Base-by-base conservation (phyloP, 2,113 vertebrate species). In the Ictalurus furcatus region DNA sequence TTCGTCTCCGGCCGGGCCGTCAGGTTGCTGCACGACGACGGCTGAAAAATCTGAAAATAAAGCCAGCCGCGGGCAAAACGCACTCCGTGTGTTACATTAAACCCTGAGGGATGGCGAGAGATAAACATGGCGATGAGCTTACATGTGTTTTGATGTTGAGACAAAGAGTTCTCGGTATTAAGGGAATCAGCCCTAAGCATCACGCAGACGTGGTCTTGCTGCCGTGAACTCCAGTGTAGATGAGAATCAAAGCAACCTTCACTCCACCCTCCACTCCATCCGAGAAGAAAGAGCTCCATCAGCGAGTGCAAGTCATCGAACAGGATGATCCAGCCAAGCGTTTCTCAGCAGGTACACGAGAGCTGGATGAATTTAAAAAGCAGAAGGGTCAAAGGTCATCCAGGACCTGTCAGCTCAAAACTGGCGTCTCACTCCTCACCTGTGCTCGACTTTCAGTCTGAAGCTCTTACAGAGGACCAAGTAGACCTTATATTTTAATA, bases 41-140 rank as follows among this genome's bases (percentile, higher is more conserved):
- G 89, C 28, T 19, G 78, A 30, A 56, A 56, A 56, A 30, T 90
- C 83, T 40, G 44, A 78, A 88, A 86, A 91, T 89, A 87, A 89
- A 90, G 88, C 87, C 58, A 58, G 61, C 88, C 40, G 25, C n/a
- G 12, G 83, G 87, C 52, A 25, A 89, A 90, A 73, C 88, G 40
- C 76, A 79, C 86, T 90, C 21, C 67, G 89, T 91, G 88, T 91
- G 91, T 61, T 90, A 88, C 90, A 92, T 91, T 91, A 81, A 89
- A 85, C 82, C 90, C 91, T 58, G 65, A 84, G 91, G 93, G 87
- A n/a, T 73, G 59, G 71, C 25, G 71, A 85, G 87, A 89, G 93
- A 90, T 92, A 88, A 91, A 89, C 87, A 84, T 79, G 81, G 65
- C 74, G 25, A 17, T 40, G 59, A 78, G 25, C 58, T 19, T 83